Base-by-base conservation (phyloP, 2,797 vertebrate genomes). In the Sarcoramphus papa region DNA sequence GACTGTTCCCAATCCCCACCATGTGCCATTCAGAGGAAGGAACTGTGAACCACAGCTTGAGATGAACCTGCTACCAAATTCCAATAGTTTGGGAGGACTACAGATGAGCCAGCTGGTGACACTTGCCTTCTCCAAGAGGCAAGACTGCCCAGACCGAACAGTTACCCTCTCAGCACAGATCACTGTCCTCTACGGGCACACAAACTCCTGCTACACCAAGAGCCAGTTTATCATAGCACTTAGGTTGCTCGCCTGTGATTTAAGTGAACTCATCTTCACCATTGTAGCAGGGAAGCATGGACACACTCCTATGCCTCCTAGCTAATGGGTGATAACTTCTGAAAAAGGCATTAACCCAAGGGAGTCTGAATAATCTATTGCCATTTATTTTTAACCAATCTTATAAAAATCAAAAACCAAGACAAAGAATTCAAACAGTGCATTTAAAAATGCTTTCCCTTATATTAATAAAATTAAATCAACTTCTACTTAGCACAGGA, bases 1-100 rank as follows among this genome's bases (percentile, higher is more conserved):
- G 72, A 67, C 79, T 57, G 62, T 65, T 95, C 83, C 54, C 5
- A 60, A 23, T 72, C 50, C 33, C 73, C 21, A 77, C 57, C 33
- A 59, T 5, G 41, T 83, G 62, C 48, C 73, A 30, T 72, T 88
- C 88, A 75, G 57, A 89, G 69, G 77, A 87, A 86, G 69, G 69
- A 92, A 88, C 57, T 60, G 64, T 37, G 73, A 95, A 88, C 45
- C 68, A 64, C 69, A 84, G 85, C 77, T 84, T 47, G 33, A 81
- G 88, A 81, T 40, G 74, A 95, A 95, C 69, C 48, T 64, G 62
- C 73, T 65, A 88, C 50, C 50, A 62, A 47, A 50, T 65, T 73
- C 64, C 65, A 17, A 18, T 24, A 43, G 40, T 65, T 54, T 65
- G 23, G 19, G 57, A 88, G n/a, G 37, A 33, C n/a, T 31, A 13